Evolutionary conservation across 2,888 invertebrate genomes (phyloP), one percentile per base, ranked within the genome.

Genomic region (Pseudococcus jackbeardsleyi): DNA sequence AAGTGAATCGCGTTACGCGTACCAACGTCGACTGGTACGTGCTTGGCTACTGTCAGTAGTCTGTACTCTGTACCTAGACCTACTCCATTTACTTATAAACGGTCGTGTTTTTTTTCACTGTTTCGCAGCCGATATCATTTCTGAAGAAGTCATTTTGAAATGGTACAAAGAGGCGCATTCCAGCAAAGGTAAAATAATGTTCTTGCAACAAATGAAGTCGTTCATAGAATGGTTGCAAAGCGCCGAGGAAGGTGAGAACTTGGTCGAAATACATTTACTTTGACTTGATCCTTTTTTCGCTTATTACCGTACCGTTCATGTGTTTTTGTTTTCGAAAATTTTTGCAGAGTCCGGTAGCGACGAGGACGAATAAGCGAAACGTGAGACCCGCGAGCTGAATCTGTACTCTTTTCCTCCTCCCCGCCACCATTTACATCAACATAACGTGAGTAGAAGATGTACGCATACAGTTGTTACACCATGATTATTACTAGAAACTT

Each of bases 201-300:
- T 99, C 94, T 95, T 98, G 91, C 98, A 98, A 91, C 98, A 99
- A 93, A 98, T 98, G 97, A 97, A 97, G 93, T 96, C 96, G 93
- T 98, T 99, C 92, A 95, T 98, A 88, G 98, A 99, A 92, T 99
- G 98, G 98, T 94, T 99, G 90, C 96, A 98, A 92, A 98, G 95
- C 92, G 98, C 99, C 89, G 98, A 99, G 92, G 98, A 98, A 92
- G 95, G 93, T 92, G 90, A 89, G 64, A 42, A 8, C 7, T 42
- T 3, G 9, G 42, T 42, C 42, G 42, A 42, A 3, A 42, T 9
- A 9, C 5, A 6, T 42, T 42, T 42, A 42, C 9, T 42, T 12
- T 8, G 26, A 89, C 22, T 72, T n/a, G 85, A 50, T 50, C n/a
- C n/a, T n/a, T n/a, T 50, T 50, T 50, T 12, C 48, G 0, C 48